phyloP scores from a whole-genome alignment of 2,888 invertebrate genomes.

The Galeruca laticollis region DNA sequence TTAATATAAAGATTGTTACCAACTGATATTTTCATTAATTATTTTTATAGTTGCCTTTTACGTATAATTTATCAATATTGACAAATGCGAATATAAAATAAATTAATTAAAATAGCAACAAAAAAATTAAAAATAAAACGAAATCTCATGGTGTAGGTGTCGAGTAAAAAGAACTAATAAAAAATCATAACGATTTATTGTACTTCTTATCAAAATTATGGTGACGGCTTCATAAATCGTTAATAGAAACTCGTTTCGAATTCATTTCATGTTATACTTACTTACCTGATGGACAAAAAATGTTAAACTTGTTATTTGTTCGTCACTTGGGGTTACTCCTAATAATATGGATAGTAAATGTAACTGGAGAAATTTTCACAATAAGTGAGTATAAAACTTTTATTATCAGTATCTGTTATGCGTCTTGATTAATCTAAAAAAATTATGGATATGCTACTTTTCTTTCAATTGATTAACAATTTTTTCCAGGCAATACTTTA shows the following conservation, averaged over 20 bases:
- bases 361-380: not conserved
- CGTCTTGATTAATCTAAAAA: no score
- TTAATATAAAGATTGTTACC: no score
- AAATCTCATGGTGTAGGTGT: not conserved
- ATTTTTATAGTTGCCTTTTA: not conserved
- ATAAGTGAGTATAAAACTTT: not conserved
- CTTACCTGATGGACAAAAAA: not conserved
- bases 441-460: no score
- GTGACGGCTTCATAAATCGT: not conserved
- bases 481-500: no score
- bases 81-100: not conserved
- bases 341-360: constrained; percentile 3
- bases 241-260: not conserved
- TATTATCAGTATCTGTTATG: no score
- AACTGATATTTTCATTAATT: no score
- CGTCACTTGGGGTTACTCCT: not conserved
- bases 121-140: constrained; percentile 7
- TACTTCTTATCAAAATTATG: constrained; percentile 9
- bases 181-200: constrained; percentile 10
- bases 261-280: constrained; percentile 1
- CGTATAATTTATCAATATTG: not conserved
- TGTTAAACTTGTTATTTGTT: not conserved
- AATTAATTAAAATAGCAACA: constrained; percentile 5
- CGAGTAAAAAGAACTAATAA: constrained; percentile 5
- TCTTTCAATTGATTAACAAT: no score